Evolutionary conservation across 2,113 vertebrate species (phyloP).

Genomic region (Rhabdomys dilectus): DNA sequence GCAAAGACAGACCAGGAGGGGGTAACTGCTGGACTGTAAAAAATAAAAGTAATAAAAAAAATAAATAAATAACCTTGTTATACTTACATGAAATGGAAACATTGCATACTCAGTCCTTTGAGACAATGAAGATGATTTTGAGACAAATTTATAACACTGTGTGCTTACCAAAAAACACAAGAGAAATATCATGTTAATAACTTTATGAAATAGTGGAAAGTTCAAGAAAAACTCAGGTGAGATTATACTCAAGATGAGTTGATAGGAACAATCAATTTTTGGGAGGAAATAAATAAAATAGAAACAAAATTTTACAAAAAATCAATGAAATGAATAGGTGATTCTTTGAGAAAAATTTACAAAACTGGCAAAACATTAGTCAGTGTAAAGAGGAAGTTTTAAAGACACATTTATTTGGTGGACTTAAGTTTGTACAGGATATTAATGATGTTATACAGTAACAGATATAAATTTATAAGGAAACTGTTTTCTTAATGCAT

Average conservation of each 20-base stretch:
- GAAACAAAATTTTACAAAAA: not conserved
- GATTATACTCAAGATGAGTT: not conserved
- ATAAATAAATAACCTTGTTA: not conserved
- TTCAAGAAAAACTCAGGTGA: not conserved
- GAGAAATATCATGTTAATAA: not conserved
- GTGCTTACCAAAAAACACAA: not conserved
- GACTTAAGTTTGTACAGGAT: not conserved
- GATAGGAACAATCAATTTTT: not conserved
- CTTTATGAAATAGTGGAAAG: too few species aligned
- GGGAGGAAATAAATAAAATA: not conserved
- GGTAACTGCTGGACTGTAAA: not conserved
- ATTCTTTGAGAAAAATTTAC: not conserved
- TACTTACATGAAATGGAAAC: not conserved
- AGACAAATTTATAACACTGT: not conserved
- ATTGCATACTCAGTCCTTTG: not conserved
- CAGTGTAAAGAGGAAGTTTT: conserved; percentile 12
- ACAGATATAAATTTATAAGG: not conserved
- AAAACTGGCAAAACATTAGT: not conserved
- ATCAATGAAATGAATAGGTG: not conserved
- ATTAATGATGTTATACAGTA: not conserved
- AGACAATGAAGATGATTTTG: not conserved
- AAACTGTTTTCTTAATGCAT: not conserved
- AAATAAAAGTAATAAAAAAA: not conserved
- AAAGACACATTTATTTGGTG: not conserved
- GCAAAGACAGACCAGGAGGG: too few species aligned